Percentiles rank a stretch among this genome's conserved stretches.
Evolutionary conservation across 2,113 vertebrate species (phyloP).

Genomic region (Platichthys stellatus): DNA sequence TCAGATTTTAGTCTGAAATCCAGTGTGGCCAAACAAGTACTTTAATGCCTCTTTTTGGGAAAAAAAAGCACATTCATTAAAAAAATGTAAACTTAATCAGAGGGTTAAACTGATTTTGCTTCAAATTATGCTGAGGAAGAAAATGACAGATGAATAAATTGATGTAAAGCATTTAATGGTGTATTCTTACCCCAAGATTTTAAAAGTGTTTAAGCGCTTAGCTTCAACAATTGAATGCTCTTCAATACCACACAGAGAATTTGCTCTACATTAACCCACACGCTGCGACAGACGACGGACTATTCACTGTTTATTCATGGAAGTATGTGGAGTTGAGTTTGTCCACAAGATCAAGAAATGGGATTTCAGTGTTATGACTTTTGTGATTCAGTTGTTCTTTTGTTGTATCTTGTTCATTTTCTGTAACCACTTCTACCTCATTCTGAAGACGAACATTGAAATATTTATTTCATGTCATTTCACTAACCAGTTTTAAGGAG

Average conservation of each 20-base stretch:
- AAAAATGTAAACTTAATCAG: background rate
- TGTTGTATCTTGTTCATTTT: slow-evolving; percentile 82
- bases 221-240: slow-evolving; percentile 65
- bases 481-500: slow-evolving; percentile 70
- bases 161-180: slow-evolving; percentile 16
- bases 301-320: slow-evolving; percentile 39
- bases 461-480: slow-evolving; percentile 92
- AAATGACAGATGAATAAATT: slow-evolving; percentile 15
- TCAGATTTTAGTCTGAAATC: slow-evolving; percentile 30
- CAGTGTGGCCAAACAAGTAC: slow-evolving; percentile 23
- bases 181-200: slow-evolving; percentile 36
- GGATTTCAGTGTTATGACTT: slow-evolving; percentile 72
- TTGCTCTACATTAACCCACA: slow-evolving; percentile 21
- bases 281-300: slow-evolving; percentile 12
- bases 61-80: slow-evolving; percentile 17
- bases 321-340: slow-evolving; percentile 42
- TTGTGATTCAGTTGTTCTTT: slow-evolving; percentile 50
- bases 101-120: slow-evolving; percentile 1
- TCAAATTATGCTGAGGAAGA: slow-evolving; percentile 3
- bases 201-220: slow-evolving; percentile 65
- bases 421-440: slow-evolving; percentile 96
- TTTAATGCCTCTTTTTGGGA: slow-evolving; percentile 24
- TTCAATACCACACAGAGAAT: slow-evolving; percentile 48
- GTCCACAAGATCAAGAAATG: slow-evolving; percentile 68
- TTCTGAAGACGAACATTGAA: slow-evolving; percentile 88